Evolutionary conservation across 2,888 invertebrate species (phyloP).

Genomic region (Rapana venosa): DNA sequence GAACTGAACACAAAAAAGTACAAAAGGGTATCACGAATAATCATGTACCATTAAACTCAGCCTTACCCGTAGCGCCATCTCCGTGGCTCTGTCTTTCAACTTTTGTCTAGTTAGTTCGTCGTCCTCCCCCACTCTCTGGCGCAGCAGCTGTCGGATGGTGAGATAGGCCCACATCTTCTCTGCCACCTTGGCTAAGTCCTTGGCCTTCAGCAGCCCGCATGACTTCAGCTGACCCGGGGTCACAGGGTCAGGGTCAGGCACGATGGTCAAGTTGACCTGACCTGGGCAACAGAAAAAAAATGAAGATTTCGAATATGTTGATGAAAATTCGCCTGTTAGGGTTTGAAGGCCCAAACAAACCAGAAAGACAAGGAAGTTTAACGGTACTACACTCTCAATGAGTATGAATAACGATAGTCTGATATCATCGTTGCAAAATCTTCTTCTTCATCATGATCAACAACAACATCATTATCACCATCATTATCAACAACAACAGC

Average conservation of each 20-base stretch:
- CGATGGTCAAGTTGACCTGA: slow-evolving; percentile 38
- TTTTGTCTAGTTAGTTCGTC: slow-evolving; percentile 44
- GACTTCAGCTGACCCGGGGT: slow-evolving; percentile 11
- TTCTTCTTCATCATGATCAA: too few relatives aligned
- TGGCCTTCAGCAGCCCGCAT: slow-evolving; percentile 30
- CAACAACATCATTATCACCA: too few relatives aligned
- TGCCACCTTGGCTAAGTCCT: slow-evolving; percentile 49
- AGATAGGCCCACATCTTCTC: slow-evolving; percentile 69
- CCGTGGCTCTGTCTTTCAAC: slow-evolving; percentile 55
- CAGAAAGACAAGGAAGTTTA: too few relatives aligned
- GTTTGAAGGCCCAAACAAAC: too few relatives aligned
- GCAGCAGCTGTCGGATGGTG: slow-evolving; percentile 63
- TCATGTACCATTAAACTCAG: too few relatives aligned
- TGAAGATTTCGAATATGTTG: not conserved
- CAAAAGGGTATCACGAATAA: too few relatives aligned
- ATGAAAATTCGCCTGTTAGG: too few relatives aligned
- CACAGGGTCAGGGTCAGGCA: slow-evolving; percentile 33
- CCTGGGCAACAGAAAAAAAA: not conserved
- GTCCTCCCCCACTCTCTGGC: slow-evolving; percentile 50
- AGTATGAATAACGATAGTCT: too few relatives aligned
- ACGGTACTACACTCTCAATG: too few relatives aligned
- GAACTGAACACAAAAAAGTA: too few relatives aligned
- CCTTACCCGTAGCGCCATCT: slow-evolving; percentile 62
- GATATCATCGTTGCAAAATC: too few relatives aligned
- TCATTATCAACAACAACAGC: too few relatives aligned